phyloP scores from a whole-genome alignment of 2,888 invertebrate genomes.

The Zonitis immaculata region DNA sequence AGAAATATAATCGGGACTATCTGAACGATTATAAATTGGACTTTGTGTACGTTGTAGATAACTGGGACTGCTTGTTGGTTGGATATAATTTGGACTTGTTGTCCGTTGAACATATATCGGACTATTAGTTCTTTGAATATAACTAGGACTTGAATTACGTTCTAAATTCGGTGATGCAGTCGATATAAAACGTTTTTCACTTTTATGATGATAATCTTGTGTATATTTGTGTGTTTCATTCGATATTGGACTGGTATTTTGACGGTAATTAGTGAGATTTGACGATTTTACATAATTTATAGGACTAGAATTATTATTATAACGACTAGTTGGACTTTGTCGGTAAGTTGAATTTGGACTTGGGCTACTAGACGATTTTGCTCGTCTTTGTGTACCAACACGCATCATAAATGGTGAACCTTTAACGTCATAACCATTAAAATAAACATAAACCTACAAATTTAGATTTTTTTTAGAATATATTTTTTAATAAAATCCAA shows the following conservation, averaged over 20 bases:
- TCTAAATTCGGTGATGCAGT: slow-evolving; percentile 39
- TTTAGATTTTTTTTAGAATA: background rate
- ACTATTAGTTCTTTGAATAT: slow-evolving; percentile 31
- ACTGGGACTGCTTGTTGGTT: slow-evolving; percentile 40
- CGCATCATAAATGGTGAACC: slow-evolving; percentile 86
- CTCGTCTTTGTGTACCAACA: slow-evolving; percentile 69
- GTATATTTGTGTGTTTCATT: slow-evolving; percentile 39
- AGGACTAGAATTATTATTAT: slow-evolving; percentile 38
- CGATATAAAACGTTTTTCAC: slow-evolving; percentile 37
- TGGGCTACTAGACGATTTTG: slow-evolving; percentile 52
- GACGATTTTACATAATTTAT: slow-evolving; percentile 31
- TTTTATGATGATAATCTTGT: slow-evolving; percentile 38
- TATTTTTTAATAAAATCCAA: background rate
- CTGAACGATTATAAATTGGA: slow-evolving; percentile 39
- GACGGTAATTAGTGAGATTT: slow-evolving; percentile 32
- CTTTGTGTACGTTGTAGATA: slow-evolving; percentile 38
- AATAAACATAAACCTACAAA: slow-evolving; percentile 78
- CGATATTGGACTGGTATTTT: slow-evolving; percentile 37
- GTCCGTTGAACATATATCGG: slow-evolving; percentile 39
- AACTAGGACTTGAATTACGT: slow-evolving; percentile 14
- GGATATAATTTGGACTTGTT: slow-evolving; percentile 41
- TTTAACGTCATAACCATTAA: slow-evolving; percentile 80
- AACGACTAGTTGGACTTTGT: slow-evolving; percentile 42
- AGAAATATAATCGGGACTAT: slow-evolving; percentile 45
- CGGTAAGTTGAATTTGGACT: slow-evolving; percentile 43